Percentiles rank a stretch among this genome's conserved stretches.
Conservation (phyloP, 2,888 invertebrate genomes). For the Sphaerolaimus hirsutus region DNA sequence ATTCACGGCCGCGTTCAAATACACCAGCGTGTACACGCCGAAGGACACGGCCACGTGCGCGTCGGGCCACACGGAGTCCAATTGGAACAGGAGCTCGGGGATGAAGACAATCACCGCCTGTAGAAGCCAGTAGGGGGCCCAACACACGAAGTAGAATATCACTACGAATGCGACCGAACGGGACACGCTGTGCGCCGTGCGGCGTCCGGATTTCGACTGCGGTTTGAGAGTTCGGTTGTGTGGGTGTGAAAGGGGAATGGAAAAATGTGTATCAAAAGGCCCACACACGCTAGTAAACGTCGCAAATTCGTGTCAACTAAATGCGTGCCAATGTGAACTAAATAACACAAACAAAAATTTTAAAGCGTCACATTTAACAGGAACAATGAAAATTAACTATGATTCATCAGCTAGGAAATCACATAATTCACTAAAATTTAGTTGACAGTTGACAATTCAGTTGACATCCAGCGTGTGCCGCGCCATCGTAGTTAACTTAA, state of each 20-base stretch:
- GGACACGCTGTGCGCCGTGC: no score
- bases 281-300: background rate
- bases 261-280: background rate
- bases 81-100: background rate
- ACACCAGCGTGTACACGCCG: conserved; percentile 25
- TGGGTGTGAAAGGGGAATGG: background rate
- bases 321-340: background rate
- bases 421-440: no score
- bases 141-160: conserved; percentile 6
- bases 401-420: no score
- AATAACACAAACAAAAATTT: no score
- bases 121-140: conserved; percentile 7
- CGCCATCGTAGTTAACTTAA: background rate
- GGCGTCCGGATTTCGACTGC: no score
- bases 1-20: conserved; percentile 9
- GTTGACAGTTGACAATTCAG: no score
- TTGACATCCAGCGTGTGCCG: background rate
- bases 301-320: no score
- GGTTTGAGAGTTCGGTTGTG: no score
- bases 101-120: background rate
- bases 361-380: no score
- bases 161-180: conserved; percentile 2
- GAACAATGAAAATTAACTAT: no score
- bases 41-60: background rate
- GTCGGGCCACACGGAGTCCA: no score